Base-by-base conservation (phyloP, 2,888 invertebrate species). In the Chloroclystis v-ata region DNA sequence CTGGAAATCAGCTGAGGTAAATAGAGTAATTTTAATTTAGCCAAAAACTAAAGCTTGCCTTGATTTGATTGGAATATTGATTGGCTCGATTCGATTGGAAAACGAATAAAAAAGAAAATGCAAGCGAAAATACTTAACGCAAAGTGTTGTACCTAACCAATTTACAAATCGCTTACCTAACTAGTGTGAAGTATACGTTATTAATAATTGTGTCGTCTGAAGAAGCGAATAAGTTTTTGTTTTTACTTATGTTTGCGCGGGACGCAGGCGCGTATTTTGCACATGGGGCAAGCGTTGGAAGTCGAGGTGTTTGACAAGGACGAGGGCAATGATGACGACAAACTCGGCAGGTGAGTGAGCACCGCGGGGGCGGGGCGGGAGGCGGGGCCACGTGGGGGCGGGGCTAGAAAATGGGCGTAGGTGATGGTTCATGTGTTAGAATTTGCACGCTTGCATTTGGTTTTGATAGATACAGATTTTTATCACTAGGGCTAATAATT, bases 281-380 rank as follows among this genome's bases (percentile, higher is more conserved):
- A 90, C 76, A 80, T 91, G 82, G 93, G 94, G 61, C 94, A 94
- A 85, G 89, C 89, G 75, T 86, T 94, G 80, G 91, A 92, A 67
- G 81, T 97, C 61, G 92, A 93, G 73, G 86, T 97, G 60, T 92
- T 92, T 89, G 97, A 97, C 90, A 92, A 93, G 80, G 97, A 97
- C 80, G 95, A 96, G 64, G 90, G 91, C 67, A 91, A 92, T 67
- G 92, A 93, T 77, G 96, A 97, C 87, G 97, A 97, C 85, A 91
- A 91, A 67, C 90, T 97, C 63, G 97, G 97, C 87, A 95, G 94
- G 95, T 95, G 90, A 89, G 92, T 81, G 66, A 54, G 60, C 62
- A 56, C 57, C 56, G 63, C 61, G 6, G 29, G 20, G 20, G 33
- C 11, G 41, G 29, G 45, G 12, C 12, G 7, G 14, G 8, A 14